A percentile compares a stretch with the other conserved stretches of the same genome.
Evolutionary conservation across 2,888 invertebrate species (phyloP).

Genomic region (Byasa hedistus): DNA sequence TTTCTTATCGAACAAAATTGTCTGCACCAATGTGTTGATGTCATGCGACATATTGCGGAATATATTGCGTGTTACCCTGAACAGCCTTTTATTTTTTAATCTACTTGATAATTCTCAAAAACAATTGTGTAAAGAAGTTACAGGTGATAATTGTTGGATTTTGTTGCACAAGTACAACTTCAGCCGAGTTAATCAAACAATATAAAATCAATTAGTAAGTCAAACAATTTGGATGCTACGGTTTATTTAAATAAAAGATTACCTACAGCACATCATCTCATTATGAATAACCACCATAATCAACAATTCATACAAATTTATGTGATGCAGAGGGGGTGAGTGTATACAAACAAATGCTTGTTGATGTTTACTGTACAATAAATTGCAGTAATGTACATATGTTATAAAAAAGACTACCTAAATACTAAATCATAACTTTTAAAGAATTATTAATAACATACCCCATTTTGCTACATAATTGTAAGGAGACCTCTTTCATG

Average conservation of each 20-base stretch:
- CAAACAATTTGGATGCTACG: constrained; percentile 38
- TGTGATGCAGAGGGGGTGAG: constrained; percentile 43
- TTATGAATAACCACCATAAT: constrained; percentile 49
- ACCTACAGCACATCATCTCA: constrained; percentile 58
- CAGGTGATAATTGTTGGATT: too few species aligned
- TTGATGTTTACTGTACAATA: constrained; percentile 59
- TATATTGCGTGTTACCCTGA: constrained; percentile 75
- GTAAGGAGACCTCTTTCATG: constrained; percentile 30
- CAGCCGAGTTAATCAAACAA: too few species aligned
- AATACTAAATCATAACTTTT: constrained; percentile 29
- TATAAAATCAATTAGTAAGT: constrained; percentile 27
- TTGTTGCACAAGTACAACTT: too few species aligned
- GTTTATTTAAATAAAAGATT: constrained; percentile 66
- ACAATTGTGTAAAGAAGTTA: too few species aligned
- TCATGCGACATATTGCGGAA: constrained; percentile 61
- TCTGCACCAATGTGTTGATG: constrained; percentile 43
- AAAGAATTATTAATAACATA: constrained; percentile 27
- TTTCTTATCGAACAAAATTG: constrained; percentile 13
- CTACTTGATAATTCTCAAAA: background rate
- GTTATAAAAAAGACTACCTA: constrained; percentile 54
- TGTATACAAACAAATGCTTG: constrained; percentile 45
- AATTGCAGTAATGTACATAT: constrained; percentile 62
- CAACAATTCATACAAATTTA: constrained; percentile 59
- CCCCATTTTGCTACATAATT: constrained; percentile 23
- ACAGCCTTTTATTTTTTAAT: constrained; percentile 35